Evolutionary conservation across 2,113 vertebrate genomes (phyloP), one percentile per base, ranked within the genome.

Genomic region (Nansenia antarctica): DNA sequence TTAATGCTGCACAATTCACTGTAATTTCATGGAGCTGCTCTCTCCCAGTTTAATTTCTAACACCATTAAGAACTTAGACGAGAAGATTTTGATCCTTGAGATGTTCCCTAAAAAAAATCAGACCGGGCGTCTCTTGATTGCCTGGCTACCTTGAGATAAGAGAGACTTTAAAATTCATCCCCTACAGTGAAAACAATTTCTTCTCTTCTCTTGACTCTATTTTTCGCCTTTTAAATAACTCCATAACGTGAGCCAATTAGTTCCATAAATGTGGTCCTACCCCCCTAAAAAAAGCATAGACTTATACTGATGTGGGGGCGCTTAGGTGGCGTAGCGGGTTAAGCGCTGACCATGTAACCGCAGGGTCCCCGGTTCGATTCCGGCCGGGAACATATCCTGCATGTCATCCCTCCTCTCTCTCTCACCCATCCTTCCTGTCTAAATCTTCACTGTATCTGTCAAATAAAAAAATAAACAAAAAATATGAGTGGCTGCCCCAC

Each of bases 141-240:
- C 62, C 75, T 73, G 76, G 82, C 74, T 78, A 80, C 77, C 73
- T 86, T 82, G 31, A 84, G 87, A 90, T 89, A 86, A 89, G 74
- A 14, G 8, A 64, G 70, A 62, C 11, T 53, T 74, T 70, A 69
- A 74, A 85, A 76, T 79, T 79, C 72, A 66, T 62, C 2, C 74
- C 69, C 64, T 26, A 2, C 54, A 73, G 63, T 75, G 22, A 68
- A 76, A 78, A 58, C 15, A 53, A 9, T 61, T 55, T 74, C 35
- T 62, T n/a, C 30, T 75, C 24, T 67, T 73, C 34, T 76, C n/a
- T 66, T 67, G 63, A 49, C 53, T 76, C 29, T 72, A 52, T 83
- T 78, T 62, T 67, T 58, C 55, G 15, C 59, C 74, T 69, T 67
- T 73, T 76, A 85, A 82, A 86, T 78, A 85, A 82, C 58, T 58